Percentiles rank a stretch among this genome's conserved stretches.
phyloP scores from a whole-genome alignment of 2,797 vertebrate species.

The Trachurus trachurus region DNA sequence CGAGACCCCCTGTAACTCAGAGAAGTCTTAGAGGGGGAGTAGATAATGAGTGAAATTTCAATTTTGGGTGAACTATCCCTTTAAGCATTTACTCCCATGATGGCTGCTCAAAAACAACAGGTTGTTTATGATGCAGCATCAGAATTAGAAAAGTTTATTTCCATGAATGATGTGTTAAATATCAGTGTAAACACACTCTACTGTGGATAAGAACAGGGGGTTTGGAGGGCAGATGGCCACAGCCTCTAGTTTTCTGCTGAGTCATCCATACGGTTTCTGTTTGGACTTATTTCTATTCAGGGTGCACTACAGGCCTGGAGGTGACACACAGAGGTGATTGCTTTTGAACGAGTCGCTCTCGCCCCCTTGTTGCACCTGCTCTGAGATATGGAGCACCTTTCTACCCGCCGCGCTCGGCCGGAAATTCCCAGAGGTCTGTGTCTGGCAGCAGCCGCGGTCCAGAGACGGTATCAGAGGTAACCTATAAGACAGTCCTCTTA shows the following conservation, averaged over 20 bases:
- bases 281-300: background rate
- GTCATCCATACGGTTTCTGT: background rate
- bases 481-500: too few species aligned
- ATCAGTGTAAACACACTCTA: background rate
- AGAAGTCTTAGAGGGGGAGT: too few species aligned
- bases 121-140: constrained; percentile 24
- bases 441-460: background rate
- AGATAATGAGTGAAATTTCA: too few species aligned
- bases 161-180: background rate
- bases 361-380: background rate
- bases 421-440: background rate
- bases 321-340: background rate
- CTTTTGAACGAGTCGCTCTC: background rate
- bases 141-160: constrained; percentile 22
- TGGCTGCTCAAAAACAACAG: background rate
- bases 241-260: background rate
- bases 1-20: too few species aligned
- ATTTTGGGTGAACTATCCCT: too few species aligned
- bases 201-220: background rate
- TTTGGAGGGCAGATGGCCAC: background rate
- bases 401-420: background rate
- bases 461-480: background rate
- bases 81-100: constrained; percentile 16
- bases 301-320: background rate
- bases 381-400: background rate